Base-by-base conservation (phyloP, 2,888 invertebrate species). In the Homarus gammarus region DNA sequence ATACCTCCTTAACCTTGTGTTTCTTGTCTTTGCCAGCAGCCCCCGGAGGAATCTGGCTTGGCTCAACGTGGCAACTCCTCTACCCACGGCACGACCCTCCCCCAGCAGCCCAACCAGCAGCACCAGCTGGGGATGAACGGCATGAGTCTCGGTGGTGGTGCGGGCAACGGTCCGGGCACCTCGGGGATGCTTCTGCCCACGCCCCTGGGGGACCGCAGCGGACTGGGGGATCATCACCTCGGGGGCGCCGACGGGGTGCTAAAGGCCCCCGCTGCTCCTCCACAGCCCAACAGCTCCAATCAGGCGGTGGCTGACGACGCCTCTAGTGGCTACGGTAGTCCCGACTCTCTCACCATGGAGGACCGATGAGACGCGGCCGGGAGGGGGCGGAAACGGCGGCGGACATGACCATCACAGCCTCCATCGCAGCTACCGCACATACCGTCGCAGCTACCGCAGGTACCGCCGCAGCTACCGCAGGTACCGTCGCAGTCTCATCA, bases 321-420 rank as follows among this genome's bases (percentile, higher is more conserved):
- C 38, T 96, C 96, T 93, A 96, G 96, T 93, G 97, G 97, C 1
- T 97, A 97, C 94, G 96, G 96, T 93, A 96, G 96, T 94, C 96
- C 97, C 44, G 96, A 96, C 94, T 96, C 96, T 22, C 96, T 96
- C 92, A 96, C 96, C 56, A 95, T 95, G 93, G 95, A 95, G 83
- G 92, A 92, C 51, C 92, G 92, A 92, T 93, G 93, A 92, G 92
- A 92, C 87, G 90, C 87, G 89, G 92, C 86, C 33, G 92, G 92
- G 89, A 90, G 92, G 90, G 90, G 90, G 90, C 88, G 90, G 33
- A 88, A 86, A 79, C 78, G 90, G 64, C 92, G 86, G 73, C 75
- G 89, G 18, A 91, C 91, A 79, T 91, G 86, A 91, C 73, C 84
- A 82, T 27, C 81, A 83, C 64, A 61, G 83, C 84, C 75, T 77